Conservation (phyloP, 1,140 invertebrate species). For the Neodiprion pinetum region DNA sequence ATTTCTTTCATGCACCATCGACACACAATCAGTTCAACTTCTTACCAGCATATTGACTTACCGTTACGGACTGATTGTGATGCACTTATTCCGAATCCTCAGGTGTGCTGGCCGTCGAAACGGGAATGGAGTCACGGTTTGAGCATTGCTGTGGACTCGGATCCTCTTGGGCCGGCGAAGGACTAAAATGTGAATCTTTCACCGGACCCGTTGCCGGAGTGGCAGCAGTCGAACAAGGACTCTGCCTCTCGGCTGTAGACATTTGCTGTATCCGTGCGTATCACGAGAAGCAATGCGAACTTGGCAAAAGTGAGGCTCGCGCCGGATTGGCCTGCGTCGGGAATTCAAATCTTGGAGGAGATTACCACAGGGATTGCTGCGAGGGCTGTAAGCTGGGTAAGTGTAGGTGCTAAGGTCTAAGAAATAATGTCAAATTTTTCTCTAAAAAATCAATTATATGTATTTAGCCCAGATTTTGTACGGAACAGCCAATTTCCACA, state of each 20-base stretch:
- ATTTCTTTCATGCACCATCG: too few species aligned
- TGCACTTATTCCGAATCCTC: too few species aligned
- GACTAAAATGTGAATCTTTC: slow-evolving; percentile 58
- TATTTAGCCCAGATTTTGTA: too few species aligned
- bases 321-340: slow-evolving; percentile 52
- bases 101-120: slow-evolving; percentile 31
- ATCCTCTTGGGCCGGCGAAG: slow-evolving; percentile 59
- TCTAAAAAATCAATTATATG: too few species aligned
- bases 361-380: slow-evolving; percentile 64
- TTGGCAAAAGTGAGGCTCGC: slow-evolving; percentile 60
- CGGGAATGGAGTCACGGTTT: slow-evolving; percentile 53
- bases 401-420: background rate
- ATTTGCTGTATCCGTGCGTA: slow-evolving; percentile 62
- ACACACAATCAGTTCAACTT: too few species aligned
- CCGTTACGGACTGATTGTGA: too few species aligned
- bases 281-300: slow-evolving; percentile 55
- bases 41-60: too few species aligned
- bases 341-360: slow-evolving; percentile 41
- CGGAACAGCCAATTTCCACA: too few species aligned
- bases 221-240: slow-evolving; percentile 53
- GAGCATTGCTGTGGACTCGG: slow-evolving; percentile 64
- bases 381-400: slow-evolving; percentile 65
- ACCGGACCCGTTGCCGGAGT: slow-evolving; percentile 58
- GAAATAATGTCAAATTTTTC: too few species aligned
- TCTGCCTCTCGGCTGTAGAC: slow-evolving; percentile 61